Percentiles rank a stretch among this genome's conserved stretches.
These are phyloP conservation scores for Orthonevra nobilis DNA, from an alignment of 2,888 invertebrate genomes.

Conservation along the genomic window DNA sequence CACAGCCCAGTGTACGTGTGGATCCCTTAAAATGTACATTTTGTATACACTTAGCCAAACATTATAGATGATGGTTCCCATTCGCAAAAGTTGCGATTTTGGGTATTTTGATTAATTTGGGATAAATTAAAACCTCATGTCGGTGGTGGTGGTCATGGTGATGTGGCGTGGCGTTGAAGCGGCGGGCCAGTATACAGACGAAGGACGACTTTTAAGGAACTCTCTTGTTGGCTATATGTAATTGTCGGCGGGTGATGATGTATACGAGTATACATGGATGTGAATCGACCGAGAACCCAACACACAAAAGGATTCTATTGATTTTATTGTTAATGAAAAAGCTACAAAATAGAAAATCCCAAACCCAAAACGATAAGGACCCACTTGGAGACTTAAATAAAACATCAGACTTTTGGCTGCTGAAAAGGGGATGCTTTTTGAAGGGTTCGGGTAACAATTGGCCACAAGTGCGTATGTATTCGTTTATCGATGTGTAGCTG, in stretches of 20 bases:
- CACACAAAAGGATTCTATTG: constrained; percentile 70
- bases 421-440: constrained; percentile 2
- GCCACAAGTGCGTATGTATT: constrained; percentile 29
- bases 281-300: constrained; percentile 39
- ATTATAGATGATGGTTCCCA: constrained; percentile 66
- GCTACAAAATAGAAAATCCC: constrained; percentile 68
- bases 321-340: constrained; percentile 71
- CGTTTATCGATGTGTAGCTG: too few relatives aligned
- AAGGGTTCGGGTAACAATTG: constrained; percentile 33
- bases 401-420: constrained; percentile 55
- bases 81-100: constrained; percentile 66
- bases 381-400: constrained; percentile 61
- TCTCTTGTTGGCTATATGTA: constrained; percentile 62
- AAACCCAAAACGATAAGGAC: constrained; percentile 59
- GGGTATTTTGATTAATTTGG: constrained; percentile 78
- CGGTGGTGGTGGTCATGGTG: constrained; percentile 51
- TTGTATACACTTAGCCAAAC: constrained; percentile 45
- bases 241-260: constrained; percentile 57
- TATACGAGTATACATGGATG: too few relatives aligned
- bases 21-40: not conserved
- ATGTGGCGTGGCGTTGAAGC: constrained; percentile 32
- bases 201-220: constrained; percentile 66
- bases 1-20: not conserved
- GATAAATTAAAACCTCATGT: constrained; percentile 78
- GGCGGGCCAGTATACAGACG: too few relatives aligned